Evolutionary conservation across 2,113 vertebrate species (phyloP), one percentile per base, ranked within the genome.

Genomic region (Danionella cerebrum): DNA sequence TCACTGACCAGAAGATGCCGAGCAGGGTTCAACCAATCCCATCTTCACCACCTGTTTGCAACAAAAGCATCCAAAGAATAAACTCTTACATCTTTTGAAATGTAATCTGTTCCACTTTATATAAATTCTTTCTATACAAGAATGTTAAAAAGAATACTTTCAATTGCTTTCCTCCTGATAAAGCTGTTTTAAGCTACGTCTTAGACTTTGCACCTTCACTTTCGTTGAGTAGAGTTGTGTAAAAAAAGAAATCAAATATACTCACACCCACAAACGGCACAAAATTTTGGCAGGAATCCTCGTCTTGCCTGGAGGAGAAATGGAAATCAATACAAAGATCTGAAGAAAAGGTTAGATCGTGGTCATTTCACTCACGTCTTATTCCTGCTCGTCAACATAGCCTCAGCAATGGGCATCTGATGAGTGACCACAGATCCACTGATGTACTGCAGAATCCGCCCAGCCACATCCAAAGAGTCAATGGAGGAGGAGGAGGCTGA

Each of bases 181-280:
- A n/a, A n/a, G n/a, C n/a, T n/a, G n/a, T n/a, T n/a, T n/a, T n/a
- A n/a, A n/a, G n/a, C n/a, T n/a, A n/a, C n/a, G n/a, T n/a, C n/a
- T n/a, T n/a, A n/a, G n/a, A n/a, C n/a, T n/a, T n/a, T n/a, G n/a
- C n/a, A n/a, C n/a, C n/a, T n/a, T n/a, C n/a, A n/a, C n/a, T n/a
- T n/a, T n/a, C n/a, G n/a, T n/a, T n/a, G n/a, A n/a, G n/a, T n/a
- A n/a, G n/a, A n/a, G n/a, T n/a, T n/a, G n/a, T n/a, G n/a, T n/a
- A n/a, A n/a, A 5, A 21, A 22, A 51, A 4, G n/a, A 7, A 31
- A 13, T 50, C 12, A 66, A 36, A 57, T 60, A 1, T 76, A 84
- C 90, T 87, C 76, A 91, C 90, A 29, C 89, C 89, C 68, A 91
- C 85, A 66, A 91, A 91, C 21, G 90, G 90, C 38, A 91, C 86